A percentile compares a stretch with the other conserved stretches of the same genome.
Evolutionary conservation across 1,140 invertebrate species (phyloP).

Genomic region (Drosophila saltans): DNA sequence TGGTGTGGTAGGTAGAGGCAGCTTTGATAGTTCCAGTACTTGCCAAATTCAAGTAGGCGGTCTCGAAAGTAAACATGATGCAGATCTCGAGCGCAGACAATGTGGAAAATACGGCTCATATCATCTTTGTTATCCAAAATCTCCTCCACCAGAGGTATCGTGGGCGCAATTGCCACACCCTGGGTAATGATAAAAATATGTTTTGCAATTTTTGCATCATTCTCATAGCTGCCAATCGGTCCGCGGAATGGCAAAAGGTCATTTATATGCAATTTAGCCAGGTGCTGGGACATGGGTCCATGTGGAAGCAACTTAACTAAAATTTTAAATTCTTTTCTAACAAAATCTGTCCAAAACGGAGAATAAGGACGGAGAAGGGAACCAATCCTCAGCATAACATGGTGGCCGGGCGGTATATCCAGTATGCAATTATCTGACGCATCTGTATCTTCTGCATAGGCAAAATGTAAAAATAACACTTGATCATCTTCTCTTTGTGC

Average conservation of each 20-base stretch:
- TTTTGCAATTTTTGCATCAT: slow-evolving; percentile 35
- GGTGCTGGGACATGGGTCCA: slow-evolving; percentile 65
- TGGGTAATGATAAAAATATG: slow-evolving; percentile 62
- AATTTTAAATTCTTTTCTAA: slow-evolving; percentile 66
- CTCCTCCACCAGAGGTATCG: slow-evolving; percentile 55
- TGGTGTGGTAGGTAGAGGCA: slow-evolving; percentile 66
- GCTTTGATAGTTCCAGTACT: slow-evolving; percentile 74
- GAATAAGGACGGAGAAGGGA: slow-evolving; percentile 69
- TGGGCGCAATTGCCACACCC: slow-evolving; percentile 77
- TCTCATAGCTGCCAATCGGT: slow-evolving; percentile 65
- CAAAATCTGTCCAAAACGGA: slow-evolving; percentile 69
- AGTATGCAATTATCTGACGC: slow-evolving; percentile 42
- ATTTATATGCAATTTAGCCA: slow-evolving; percentile 31
- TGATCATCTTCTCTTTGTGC: slow-evolving; percentile 21
- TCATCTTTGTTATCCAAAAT: slow-evolving; percentile 78
- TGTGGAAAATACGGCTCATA: slow-evolving; percentile 62
- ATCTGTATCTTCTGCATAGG: background rate
- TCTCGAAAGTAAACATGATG: slow-evolving; percentile 69
- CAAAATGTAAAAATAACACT: slow-evolving; percentile 63
- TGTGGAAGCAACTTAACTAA: slow-evolving; percentile 64
- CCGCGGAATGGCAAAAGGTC: slow-evolving; percentile 73
- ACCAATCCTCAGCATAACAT: slow-evolving; percentile 69
- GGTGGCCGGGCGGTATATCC: slow-evolving; percentile 71
- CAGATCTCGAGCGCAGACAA: slow-evolving; percentile 65
- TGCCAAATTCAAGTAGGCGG: slow-evolving; percentile 55